phyloP scores from a whole-genome alignment of 92 coral and sea anemone genomes.

The Bergia sp. region DNA sequence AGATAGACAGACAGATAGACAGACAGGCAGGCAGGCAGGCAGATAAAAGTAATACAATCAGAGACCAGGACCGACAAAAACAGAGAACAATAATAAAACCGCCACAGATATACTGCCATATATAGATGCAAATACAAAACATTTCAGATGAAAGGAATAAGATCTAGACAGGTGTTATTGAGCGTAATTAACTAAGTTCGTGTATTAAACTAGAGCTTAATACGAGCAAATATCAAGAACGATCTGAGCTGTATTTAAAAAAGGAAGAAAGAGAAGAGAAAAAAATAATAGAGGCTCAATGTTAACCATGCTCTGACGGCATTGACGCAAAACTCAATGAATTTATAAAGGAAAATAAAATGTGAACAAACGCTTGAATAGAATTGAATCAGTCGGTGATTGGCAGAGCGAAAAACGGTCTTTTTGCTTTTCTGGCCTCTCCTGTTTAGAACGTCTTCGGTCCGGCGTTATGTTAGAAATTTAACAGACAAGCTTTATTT shows the following conservation, averaged over 20 bases:
- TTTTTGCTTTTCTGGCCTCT: too few species aligned
- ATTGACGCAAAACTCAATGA: not conserved
- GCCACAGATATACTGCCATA: not conserved
- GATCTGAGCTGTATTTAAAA: too few species aligned
- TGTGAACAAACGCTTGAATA: too few species aligned
- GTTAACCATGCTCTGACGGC: not conserved
- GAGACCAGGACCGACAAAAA: not conserved
- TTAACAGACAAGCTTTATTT: too few species aligned
- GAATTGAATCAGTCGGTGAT: not conserved
- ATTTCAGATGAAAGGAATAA: too few species aligned
- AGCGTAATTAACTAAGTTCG: not conserved
- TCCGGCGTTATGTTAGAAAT: too few species aligned
- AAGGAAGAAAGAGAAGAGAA: not conserved
- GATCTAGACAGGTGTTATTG: too few species aligned
- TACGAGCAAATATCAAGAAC: not conserved
- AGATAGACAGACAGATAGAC: not conserved
- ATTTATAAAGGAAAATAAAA: not conserved
- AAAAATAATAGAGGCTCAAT: not conserved
- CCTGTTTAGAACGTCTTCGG: too few species aligned
- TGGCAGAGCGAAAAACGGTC: too few species aligned
- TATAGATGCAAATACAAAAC: too few species aligned
- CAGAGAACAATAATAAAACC: not conserved
- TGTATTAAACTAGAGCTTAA: not conserved
- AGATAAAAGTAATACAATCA: not conserved
- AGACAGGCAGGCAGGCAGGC: not conserved